Conservation (phyloP, 2,797 vertebrate genomes). For the Pseudocheirus occidentalis region DNA sequence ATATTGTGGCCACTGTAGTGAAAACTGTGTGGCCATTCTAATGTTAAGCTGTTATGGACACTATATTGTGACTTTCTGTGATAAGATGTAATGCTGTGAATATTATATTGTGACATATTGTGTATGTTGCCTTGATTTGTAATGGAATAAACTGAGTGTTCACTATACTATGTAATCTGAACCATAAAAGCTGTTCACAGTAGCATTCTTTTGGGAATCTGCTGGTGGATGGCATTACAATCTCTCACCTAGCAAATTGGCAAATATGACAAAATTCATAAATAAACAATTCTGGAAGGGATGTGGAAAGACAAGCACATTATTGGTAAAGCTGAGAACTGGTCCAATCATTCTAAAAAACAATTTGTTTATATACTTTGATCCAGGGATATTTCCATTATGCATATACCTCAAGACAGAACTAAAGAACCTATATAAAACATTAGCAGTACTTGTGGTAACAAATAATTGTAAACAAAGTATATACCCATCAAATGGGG, state of each 20-base stretch:
- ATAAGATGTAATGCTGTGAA: no score
- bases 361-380: neutral
- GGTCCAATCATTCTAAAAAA: neutral
- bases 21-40: no score
- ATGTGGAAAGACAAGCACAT: neutral
- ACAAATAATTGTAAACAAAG: neutral
- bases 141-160: no score
- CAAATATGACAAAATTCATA: neutral
- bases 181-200: no score
- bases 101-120: no score
- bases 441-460: neutral
- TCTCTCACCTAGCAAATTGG: neutral
- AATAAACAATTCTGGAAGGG: neutral
- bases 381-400: neutral
- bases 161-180: no score
- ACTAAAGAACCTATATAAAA: neutral
- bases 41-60: no score
- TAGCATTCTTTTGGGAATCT: no score
- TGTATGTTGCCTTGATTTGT: no score
- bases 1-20: no score
- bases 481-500: neutral
- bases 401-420: neutral
- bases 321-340: neutral
- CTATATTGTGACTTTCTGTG: no score
- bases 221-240: no score